Base-by-base conservation (phyloP, 2,888 invertebrate genomes). In the Maniola hyperantus region DNA sequence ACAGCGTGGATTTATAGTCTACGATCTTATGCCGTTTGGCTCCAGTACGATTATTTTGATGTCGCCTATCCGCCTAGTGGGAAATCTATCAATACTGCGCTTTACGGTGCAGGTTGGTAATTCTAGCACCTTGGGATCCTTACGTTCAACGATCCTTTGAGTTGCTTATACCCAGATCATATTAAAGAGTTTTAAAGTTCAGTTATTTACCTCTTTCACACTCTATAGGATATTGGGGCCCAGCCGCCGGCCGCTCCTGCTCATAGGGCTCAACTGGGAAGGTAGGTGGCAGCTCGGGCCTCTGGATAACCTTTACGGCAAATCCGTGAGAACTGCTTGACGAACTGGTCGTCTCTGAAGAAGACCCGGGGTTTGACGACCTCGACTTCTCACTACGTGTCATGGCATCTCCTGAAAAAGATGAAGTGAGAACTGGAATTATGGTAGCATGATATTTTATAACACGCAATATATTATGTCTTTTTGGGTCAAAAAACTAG, bases 341-440 rank as follows among this genome's bases (percentile, higher is more conserved):
- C 0, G 94, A 94, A 66, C 94, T 93, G 1, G 91, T 81, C 1
- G 93, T 93, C 74, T 94, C 94, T 13, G 93, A 92, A 26, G 88
- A 88, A 0, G 85, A 88, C 8, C 84, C 82, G 0, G 75, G 71
- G 50, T 83, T 83, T 0, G 82, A 80, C 8, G 48, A 48, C 18
- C 18, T 48, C 18, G 8, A 15, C 18, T 48, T 48, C 2, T 48
- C 48, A 44, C 44, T 85, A 0, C 83, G 82, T 0, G 73, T 13
- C 13, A 46, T 44, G 8, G 46, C 46, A 18, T 63, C 55, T 33
- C 63, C 63, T 63, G 20, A 57, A 64, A 51, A 11, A 7, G 15
- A 20, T 26, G 34, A 8, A 55, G 34, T 15, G 5, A 26, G 26
- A 15, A 33, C 13, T 20, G 48, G 39, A 26, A 15, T 66, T 61